Base-by-base conservation (phyloP, 1,140 invertebrate genomes). In the Panagrolaimus sp. region DNA sequence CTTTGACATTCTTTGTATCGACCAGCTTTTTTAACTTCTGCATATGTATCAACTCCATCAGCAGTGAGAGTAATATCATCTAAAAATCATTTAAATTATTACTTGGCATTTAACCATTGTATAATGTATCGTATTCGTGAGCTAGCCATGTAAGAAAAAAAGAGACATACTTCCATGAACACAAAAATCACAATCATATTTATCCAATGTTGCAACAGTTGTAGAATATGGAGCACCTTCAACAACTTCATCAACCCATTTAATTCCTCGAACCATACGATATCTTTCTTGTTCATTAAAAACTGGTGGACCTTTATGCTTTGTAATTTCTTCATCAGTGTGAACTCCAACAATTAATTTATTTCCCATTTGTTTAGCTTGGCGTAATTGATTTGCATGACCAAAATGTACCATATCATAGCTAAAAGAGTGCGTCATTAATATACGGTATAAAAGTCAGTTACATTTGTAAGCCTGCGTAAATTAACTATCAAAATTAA, bases 211-310 rank as follows among this genome's bases (percentile, higher is more conserved):
- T 83, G 98, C 94, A 65, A 98, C 85, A 9, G 92, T 96, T 38
- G 96, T 98, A 9, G 96, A 92, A 86, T 99, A 98, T 27, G 96
- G 96, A 42, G 93, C 96, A 76, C 89, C 91, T 86, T 98, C 92
- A 5, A 98, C 91, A 44, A 98, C 92, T 86, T 98, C 93, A 85
- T 99, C 96, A 5, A 99, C 96, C 96, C 96, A 99, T 86, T 99
- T 98, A 68, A 99, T 98, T n/a, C 92, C 94, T 77, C 90, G 87
- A 16, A 98, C 93, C 95, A 99, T 98, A 87, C 96, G 94, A 83
- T 98, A 98, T 66, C 96, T 88, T 84, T 98, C 96, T 84, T 96
- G 87, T 86, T 98, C 89, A 43, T 89, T 97, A 78, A 97, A 99
- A 3, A 99, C 96, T 3, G 96, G 96, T 9, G 95, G 96, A 14